phyloP scores from a whole-genome alignment of 2,113 vertebrate species.

The Strix aluco region DNA sequence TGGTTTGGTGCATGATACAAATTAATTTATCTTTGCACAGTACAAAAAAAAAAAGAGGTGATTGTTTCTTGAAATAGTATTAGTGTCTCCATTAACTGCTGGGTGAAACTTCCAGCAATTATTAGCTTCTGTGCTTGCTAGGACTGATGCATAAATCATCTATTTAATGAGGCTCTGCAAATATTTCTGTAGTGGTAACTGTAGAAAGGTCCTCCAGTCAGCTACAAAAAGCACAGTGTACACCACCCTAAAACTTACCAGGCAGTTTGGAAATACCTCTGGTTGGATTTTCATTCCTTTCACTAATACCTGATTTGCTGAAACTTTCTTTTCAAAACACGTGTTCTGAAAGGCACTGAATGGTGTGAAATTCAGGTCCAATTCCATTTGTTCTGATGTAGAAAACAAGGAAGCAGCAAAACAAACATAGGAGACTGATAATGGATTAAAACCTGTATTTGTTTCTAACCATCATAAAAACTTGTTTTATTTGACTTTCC shows the following conservation, averaged over 20 bases:
- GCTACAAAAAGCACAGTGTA: not conserved
- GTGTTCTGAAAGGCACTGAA: not conserved
- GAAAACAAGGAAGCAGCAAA: slow-evolving; percentile 7
- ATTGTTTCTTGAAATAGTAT: slow-evolving; percentile 21
- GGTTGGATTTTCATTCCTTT: not conserved
- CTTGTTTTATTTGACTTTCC: not conserved
- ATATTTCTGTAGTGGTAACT: not conserved
- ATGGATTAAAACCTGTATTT: not conserved
- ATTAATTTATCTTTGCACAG: slow-evolving; percentile 4
- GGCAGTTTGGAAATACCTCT: not conserved
- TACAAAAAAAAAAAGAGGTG: not conserved
- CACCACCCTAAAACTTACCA: not conserved
- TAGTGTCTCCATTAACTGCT: slow-evolving; percentile 16
- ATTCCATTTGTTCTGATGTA: not conserved
- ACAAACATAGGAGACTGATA: not conserved
- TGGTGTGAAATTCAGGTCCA: not conserved
- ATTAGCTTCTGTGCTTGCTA: slow-evolving; percentile 8
- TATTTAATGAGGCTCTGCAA: not conserved
- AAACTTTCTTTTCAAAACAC: not conserved
- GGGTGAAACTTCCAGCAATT: slow-evolving; percentile 52
- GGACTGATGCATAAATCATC: slow-evolving; percentile 2
- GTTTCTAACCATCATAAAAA: not conserved
- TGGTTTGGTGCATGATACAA: not conserved
- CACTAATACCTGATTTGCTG: not conserved
- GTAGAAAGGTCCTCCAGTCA: not conserved